Evolutionary conservation across 2,888 invertebrate genomes (phyloP), one percentile per base, ranked within the genome.

Genomic region (Lepidocyrtinus sp.): DNA sequence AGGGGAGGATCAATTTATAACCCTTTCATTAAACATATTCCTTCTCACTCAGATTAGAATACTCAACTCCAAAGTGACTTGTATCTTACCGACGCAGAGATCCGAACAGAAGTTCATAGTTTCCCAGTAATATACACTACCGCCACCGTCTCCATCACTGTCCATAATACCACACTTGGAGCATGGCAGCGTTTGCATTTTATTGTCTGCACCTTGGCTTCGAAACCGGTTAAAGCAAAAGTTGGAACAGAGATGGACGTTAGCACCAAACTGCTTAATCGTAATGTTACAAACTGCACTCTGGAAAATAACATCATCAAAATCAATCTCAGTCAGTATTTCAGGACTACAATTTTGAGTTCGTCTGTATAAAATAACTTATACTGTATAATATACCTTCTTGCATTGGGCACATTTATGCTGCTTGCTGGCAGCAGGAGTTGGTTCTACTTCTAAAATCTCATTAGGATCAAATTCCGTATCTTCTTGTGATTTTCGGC

Each of bases 31-130:
- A 55, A 55, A n/a, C 17, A n/a, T 55, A 55, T 36, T 36, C 12
- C 12, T 36, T 36, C 12, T 7, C 36, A 5, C 5, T 12, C 36
- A 36, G 5, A 5, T 36, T 36, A 12, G 12, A 36, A 36, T 36
- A 7, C 12, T 36, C 5, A 36, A 7, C 5, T 12, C 5, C 36
- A 36, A 36, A 36, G 5, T 7, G 12, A 36, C 5, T 36, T 36
- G 36, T 36, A 36, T 36, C 85, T 84, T 90, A 85, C 95, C 94
- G 87, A 96, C 90, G 87, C 97, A 97, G 70, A 92, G 91, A 88
- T 96, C 96, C 84, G 95, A 94, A 88, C 97, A 97, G 88, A 95
- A 97, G 88, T 97, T 96, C 94, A 96, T 94, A 0, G 96, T 95
- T 89, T 97, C 96, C 97, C 97, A 97, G 36, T 82, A 86, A 64